Conservation (phyloP, 2,113 vertebrate genomes). For the Mustelus asterias region DNA sequence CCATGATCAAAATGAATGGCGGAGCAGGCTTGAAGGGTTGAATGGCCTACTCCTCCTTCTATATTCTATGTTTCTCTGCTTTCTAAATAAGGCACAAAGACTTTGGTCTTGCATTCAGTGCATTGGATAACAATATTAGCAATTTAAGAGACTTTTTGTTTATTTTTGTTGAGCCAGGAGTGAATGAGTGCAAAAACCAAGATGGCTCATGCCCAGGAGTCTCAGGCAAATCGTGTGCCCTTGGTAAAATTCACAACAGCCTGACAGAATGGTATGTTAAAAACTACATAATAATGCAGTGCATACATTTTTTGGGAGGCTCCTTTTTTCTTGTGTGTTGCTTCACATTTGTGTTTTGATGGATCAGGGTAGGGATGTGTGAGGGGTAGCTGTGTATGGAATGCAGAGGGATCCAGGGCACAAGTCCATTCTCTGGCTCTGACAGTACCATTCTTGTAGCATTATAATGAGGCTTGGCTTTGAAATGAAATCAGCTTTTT, state of each 20-base stretch:
- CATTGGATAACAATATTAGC: neutral
- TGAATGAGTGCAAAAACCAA: neutral
- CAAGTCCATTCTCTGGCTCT: neutral
- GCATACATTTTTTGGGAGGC: neutral
- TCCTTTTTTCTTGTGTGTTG: neutral
- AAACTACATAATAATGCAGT: neutral
- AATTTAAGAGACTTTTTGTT: neutral
- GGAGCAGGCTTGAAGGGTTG: too few relatives aligned
- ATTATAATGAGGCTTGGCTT: neutral
- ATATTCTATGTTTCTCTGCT: neutral
- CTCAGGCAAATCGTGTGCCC: neutral
- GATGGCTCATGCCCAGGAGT: neutral
- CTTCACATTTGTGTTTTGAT: neutral
- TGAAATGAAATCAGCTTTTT: neutral
- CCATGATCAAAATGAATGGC: too few relatives aligned
- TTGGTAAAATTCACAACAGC: too few relatives aligned
- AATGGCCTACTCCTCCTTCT: too few relatives aligned
- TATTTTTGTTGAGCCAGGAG: neutral
- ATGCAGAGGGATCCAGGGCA: neutral
- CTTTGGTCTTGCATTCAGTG: neutral
- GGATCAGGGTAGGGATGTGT: neutral
- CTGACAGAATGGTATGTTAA: neutral
- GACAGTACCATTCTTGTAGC: neutral
- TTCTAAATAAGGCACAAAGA: neutral
- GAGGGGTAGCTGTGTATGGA: neutral